Evolutionary conservation across 92 coral and sea anemone species (phyloP).

Genomic region (Meandrina meandrites): DNA sequence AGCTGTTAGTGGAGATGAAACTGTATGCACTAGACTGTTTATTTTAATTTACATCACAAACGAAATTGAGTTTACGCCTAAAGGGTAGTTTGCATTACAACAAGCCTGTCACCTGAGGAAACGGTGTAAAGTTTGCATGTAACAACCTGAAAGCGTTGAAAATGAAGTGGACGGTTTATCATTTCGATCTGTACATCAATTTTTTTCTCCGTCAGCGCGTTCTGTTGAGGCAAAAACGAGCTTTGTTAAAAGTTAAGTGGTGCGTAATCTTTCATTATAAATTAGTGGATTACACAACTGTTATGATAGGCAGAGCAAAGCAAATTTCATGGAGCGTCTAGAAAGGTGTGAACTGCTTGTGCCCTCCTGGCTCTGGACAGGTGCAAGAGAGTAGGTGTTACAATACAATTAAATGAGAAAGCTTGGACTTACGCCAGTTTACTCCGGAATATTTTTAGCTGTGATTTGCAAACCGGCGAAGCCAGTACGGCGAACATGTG

Average conservation of each 20-base stretch:
- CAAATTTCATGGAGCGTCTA: background rate
- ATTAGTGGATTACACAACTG: background rate
- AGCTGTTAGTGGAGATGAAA: background rate
- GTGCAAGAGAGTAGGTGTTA: conserved; percentile 10
- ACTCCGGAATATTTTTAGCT: conserved; percentile 29
- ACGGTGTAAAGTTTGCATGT: background rate
- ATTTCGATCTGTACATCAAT: background rate
- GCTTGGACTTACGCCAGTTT: conserved; percentile 15
- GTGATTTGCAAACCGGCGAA: background rate
- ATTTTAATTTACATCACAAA: background rate
- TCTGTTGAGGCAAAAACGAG: too few relatives aligned
- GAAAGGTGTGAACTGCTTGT: background rate
- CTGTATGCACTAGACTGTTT: background rate
- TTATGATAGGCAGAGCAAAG: background rate
- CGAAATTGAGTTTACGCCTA: background rate
- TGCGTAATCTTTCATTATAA: background rate
- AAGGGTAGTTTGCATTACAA: background rate
- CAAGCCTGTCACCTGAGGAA: background rate
- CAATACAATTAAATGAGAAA: background rate
- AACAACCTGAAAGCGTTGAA: background rate
- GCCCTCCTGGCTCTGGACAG: background rate
- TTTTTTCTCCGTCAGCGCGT: background rate
- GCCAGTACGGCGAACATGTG: conserved; percentile 13
- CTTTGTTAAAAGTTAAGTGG: too few relatives aligned
- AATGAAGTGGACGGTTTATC: background rate